Evolutionary conservation across 2,113 vertebrate species (phyloP), one percentile per base, ranked within the genome.

Genomic region (Sebastes schlegelii): DNA sequence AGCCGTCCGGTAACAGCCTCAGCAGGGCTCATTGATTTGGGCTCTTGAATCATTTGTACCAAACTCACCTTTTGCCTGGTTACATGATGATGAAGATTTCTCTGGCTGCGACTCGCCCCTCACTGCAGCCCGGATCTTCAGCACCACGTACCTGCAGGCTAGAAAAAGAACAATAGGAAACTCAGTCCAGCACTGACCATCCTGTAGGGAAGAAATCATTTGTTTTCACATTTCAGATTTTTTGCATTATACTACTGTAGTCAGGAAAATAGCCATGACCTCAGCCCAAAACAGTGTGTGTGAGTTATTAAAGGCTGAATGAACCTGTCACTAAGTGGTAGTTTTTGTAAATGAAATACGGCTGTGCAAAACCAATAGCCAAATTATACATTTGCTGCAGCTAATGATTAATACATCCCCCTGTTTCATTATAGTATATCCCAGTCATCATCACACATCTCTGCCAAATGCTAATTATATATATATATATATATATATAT

Each of bases 111-210:
- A 45, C 11, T 75, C 65, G 0, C 81, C 79, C 49, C 62, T 42
- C 12, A 9, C 51, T 0, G 87, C 78, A 80, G 87, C 87, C 58
- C 60, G 83, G 89, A 89, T 62, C 82, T 80, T 88, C 74, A 55
- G 70, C 57, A 21, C 83, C 83, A 90, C 82, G 21, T 58, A 87
- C 58, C 83, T 78, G 80, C 86, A 91, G 81, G 87, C 91, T 92
- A 64, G 4, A 66, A 9, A 62, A 40, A 66, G 1, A 63, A 4
- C 13, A 23, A 74, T 21, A 40, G 3, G 1, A 21, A 66, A 40
- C 6, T 7, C 6, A 26, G 62, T n/a, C 16, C 8, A 42, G 8
- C 26, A 62, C 8, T 62, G 16, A 62, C 60, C 7, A 8, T 62
- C 48, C 48, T 49, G 60, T 40, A 26, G 60, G 4, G 14, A 34